phyloP scores from a whole-genome alignment of 92 coral and sea anemone genomes.

The Siderastrea radians region DNA sequence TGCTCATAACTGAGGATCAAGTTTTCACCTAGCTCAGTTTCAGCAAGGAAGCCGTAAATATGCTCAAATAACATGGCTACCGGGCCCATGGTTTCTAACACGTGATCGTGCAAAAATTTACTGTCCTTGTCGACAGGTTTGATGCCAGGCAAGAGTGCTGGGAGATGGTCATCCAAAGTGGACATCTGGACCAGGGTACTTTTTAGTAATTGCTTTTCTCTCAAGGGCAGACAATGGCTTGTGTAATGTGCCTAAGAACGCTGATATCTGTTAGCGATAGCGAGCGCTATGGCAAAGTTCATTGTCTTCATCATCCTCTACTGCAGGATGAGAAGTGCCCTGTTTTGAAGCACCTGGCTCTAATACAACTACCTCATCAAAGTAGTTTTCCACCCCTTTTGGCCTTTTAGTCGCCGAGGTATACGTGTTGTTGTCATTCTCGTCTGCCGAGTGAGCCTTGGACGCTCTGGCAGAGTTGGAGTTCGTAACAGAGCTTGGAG shows the following conservation, averaged over 20 bases:
- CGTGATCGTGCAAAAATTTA: constrained; percentile 61
- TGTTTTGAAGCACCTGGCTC: constrained; percentile 39
- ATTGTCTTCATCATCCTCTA: constrained; percentile 33
- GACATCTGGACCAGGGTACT: neutral
- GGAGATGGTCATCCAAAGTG: neutral
- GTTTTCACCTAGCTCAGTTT: constrained; percentile 40
- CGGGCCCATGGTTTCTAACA: constrained; percentile 56
- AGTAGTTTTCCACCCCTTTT: constrained; percentile 35
- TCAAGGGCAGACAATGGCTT: too few species aligned
- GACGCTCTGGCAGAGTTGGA: constrained; percentile 38
- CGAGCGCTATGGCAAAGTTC: constrained; percentile 14
- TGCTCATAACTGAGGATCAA: constrained; percentile 34
- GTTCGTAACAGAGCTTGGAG: constrained; percentile 22
- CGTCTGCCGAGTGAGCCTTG: constrained; percentile 59
- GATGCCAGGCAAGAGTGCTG: neutral
- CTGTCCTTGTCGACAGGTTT: constrained; percentile 12
- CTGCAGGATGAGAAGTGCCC: neutral
- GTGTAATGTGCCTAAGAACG: constrained; percentile 9
- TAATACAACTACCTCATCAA: constrained; percentile 28
- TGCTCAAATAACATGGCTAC: constrained; percentile 42
- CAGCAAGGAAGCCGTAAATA: constrained; percentile 19
- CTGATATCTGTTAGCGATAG: constrained; percentile 37
- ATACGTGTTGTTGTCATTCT: neutral
- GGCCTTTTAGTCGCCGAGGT: constrained; percentile 75
- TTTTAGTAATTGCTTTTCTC: too few species aligned